Evolutionary conservation across 2,888 invertebrate species (phyloP).

Genomic region (Ectropis crepuscularia): DNA sequence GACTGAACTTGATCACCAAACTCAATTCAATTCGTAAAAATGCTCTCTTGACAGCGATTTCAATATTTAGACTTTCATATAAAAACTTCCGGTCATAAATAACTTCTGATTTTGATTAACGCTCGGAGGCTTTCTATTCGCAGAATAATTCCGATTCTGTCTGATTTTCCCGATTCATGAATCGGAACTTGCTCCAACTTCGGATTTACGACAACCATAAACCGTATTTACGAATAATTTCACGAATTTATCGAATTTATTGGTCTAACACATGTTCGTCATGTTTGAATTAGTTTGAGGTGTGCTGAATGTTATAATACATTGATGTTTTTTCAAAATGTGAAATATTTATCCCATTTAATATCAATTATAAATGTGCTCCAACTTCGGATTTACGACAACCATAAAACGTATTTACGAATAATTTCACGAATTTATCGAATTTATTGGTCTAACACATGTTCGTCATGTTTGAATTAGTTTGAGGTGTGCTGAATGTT

Average conservation of each 20-base stretch:
- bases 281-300: constrained; percentile 28
- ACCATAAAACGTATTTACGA: constrained; percentile 30
- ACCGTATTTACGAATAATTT: constrained; percentile 32
- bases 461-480: constrained; percentile 29
- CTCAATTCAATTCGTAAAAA: background rate
- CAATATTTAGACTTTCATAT: constrained; percentile 14
- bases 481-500: background rate
- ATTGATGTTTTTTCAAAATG: background rate
- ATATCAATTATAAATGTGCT: too few relatives aligned
- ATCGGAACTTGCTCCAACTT: constrained; percentile 22
- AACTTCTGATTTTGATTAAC: constrained; percentile 21
- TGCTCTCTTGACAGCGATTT: constrained; percentile 12
- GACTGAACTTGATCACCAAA: too few relatives aligned
- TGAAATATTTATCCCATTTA: too few relatives aligned
- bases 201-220: constrained; percentile 28
- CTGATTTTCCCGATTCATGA: constrained; percentile 23
- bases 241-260: constrained; percentile 31
- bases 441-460: constrained; percentile 30
- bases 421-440: constrained; percentile 31
- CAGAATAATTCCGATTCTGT: constrained; percentile 5
- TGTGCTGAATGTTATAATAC: background rate
- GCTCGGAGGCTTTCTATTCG: constrained; percentile 12
- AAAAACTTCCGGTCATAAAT: constrained; percentile 18
- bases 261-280: constrained; percentile 27
- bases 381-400: constrained; percentile 27